phyloP scores from a whole-genome alignment of 37 sponge, comb jelly and placozoan genomes.

The Axinella damicornis region DNA sequence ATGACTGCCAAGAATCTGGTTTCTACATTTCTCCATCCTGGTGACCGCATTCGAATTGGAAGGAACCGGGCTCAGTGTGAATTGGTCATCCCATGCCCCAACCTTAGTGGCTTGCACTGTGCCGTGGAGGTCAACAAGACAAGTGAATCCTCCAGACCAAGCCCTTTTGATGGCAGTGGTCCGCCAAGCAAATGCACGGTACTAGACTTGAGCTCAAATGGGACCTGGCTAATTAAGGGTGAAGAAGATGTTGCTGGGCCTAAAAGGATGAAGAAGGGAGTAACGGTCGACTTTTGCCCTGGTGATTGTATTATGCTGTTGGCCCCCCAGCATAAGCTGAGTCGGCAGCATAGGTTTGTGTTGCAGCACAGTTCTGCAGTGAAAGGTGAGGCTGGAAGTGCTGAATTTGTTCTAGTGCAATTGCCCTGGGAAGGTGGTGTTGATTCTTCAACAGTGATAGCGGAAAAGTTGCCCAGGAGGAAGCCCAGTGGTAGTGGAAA shows the following conservation, averaged over 20 bases:
- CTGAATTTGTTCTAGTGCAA: too few species aligned
- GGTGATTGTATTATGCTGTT: slow-evolving; percentile 43
- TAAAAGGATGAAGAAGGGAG: not conserved
- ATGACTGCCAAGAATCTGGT: too few species aligned
- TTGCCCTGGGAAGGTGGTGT: too few species aligned
- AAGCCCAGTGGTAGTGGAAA: too few species aligned
- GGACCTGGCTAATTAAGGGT: slow-evolving; percentile 40
- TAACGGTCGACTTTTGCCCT: not conserved
- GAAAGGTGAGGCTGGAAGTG: too few species aligned
- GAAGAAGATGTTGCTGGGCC: not conserved
- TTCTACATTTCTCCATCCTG: not conserved
- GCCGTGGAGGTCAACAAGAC: not conserved
- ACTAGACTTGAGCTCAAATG: slow-evolving; percentile 55
- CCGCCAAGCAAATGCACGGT: not conserved
- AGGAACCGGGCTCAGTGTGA: slow-evolving; percentile 16
- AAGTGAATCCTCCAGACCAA: too few species aligned
- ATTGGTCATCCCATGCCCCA: slow-evolving; percentile 12
- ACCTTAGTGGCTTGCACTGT: slow-evolving; percentile 54
- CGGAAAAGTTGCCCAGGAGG: too few species aligned
- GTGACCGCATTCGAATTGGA: slow-evolving; percentile 7
- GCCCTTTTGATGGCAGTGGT: too few species aligned
- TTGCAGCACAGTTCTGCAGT: too few species aligned
- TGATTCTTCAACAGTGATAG: too few species aligned
- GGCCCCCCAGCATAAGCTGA: slow-evolving; percentile 31
- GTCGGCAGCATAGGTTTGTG: not conserved